phyloP scores from a whole-genome alignment of 2,797 vertebrate species.

The Sebastes wilsoni region DNA sequence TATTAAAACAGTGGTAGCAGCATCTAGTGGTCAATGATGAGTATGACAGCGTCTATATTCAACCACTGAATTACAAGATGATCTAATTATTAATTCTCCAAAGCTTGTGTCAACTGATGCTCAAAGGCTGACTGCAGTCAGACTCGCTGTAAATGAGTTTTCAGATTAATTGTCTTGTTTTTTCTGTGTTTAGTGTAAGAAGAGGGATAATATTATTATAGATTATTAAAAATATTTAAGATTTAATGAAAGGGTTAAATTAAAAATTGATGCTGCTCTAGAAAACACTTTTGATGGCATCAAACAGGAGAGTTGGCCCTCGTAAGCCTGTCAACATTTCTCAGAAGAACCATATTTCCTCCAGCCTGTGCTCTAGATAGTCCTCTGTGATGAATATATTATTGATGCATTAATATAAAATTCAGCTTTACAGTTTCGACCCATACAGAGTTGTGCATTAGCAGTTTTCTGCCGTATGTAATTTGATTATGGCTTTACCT shows the following conservation, averaged over 20 bases:
- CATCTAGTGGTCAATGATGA: conserved; percentile 12
- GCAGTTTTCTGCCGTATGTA: not conserved
- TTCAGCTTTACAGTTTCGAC: not conserved
- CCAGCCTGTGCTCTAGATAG: not conserved
- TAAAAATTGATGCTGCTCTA: not conserved
- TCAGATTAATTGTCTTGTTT: not conserved
- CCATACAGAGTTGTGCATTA: not conserved
- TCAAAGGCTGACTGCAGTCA: not conserved
- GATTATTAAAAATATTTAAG: too few species aligned
- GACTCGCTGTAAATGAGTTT: not conserved
- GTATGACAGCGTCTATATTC: not conserved
- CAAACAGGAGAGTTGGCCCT: not conserved
- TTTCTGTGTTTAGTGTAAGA: not conserved
- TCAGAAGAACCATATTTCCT: not conserved
- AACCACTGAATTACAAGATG: not conserved
- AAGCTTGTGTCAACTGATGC: not conserved
- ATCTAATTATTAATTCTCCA: not conserved
- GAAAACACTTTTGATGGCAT: not conserved
- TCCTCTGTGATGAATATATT: not conserved
- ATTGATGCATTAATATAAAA: not conserved
- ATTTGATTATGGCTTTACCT: not conserved
- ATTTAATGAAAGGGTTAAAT: not conserved
- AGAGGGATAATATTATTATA: not conserved
- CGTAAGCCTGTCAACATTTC: not conserved
- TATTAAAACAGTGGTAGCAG: not conserved